Percentiles rank a stretch among this genome's conserved stretches.
These are phyloP conservation scores for Gobio occitaniae DNA, from an alignment of 2,797 vertebrate species.

Conservation along the genomic window DNA sequence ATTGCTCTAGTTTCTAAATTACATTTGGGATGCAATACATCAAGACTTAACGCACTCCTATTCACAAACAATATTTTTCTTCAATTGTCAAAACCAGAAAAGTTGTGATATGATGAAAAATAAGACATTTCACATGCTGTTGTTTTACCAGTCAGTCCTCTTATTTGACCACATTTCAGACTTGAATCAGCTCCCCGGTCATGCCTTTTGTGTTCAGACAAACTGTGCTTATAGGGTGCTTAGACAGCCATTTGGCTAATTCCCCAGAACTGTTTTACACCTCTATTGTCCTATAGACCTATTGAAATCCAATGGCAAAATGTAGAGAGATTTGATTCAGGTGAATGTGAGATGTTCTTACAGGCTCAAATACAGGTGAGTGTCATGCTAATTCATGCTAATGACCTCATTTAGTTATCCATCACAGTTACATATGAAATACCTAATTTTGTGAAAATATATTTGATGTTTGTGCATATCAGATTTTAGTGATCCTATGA, in stretches of 20 bases:
- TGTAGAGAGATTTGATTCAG: slow-evolving; percentile 12
- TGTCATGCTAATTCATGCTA: slow-evolving; percentile 58
- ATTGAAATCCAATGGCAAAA: slow-evolving; percentile 18
- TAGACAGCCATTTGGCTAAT: slow-evolving; percentile 26
- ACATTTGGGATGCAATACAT: not conserved
- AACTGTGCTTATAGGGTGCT: not conserved
- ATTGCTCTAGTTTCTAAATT: not conserved
- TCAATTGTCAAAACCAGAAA: not conserved
- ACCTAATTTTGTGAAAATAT: not conserved
- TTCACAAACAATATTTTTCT: not conserved
- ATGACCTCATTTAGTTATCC: not conserved
- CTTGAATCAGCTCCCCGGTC: not conserved
- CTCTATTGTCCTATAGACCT: slow-evolving; percentile 14
- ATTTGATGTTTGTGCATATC: not conserved
- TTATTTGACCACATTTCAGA: not conserved
- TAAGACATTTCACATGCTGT: not conserved
- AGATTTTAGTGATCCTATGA: not conserved
- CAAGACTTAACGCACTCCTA: not conserved
- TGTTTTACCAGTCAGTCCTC: not conserved
- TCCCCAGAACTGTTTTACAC: slow-evolving; percentile 34
- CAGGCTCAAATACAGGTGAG: slow-evolving; percentile 34
- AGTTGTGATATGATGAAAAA: not conserved
- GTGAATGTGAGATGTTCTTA: slow-evolving; percentile 42
- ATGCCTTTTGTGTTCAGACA: slow-evolving; percentile 31
- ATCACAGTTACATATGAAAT: not conserved